Evolutionary conservation across 2,888 invertebrate species (phyloP).

Genomic region (Eueremaeus valkanovi): DNA sequence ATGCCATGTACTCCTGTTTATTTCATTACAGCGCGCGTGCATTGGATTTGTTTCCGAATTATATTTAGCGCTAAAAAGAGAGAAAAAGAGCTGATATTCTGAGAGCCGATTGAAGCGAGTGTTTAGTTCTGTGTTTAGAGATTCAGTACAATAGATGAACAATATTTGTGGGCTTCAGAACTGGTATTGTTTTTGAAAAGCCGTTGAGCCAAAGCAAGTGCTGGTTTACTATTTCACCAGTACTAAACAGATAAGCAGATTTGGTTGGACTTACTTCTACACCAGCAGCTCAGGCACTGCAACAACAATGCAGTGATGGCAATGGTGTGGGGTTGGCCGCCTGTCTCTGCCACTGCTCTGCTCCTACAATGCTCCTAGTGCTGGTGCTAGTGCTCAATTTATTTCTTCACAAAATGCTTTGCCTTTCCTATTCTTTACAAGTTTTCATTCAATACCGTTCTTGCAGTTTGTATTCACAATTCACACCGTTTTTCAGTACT

Average conservation of each 20-base stretch:
- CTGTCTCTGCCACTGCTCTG: too few relatives aligned
- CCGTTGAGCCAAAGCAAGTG: constrained; percentile 3
- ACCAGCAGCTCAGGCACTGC: background rate
- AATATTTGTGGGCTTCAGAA: constrained; percentile 26
- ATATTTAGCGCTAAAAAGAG: background rate
- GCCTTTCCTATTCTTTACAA: constrained; percentile 5
- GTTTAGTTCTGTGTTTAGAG: constrained; percentile 10
- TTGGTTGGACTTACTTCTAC: constrained; percentile 26
- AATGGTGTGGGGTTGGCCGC: constrained; percentile 22
- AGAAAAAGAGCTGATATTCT: background rate
- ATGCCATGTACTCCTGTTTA: background rate
- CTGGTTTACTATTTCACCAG: background rate
- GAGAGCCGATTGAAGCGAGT: constrained; percentile 17
- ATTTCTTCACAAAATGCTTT: constrained; percentile 39
- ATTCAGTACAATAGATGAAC: constrained; percentile 6
- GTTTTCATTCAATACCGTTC: constrained; percentile 3
- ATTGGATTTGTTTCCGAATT: constrained; percentile 17
- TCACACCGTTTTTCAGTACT: constrained; percentile 9
- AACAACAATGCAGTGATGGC: background rate
- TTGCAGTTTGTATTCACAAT: constrained; percentile 19
- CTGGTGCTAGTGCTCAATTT: constrained; percentile 11
- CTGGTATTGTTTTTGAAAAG: constrained; percentile 30
- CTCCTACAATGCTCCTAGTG: background rate
- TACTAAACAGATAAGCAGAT: constrained; percentile 29
- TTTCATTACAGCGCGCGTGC: background rate